Evolutionary conservation across 2,797 vertebrate genomes (phyloP).

Genomic region (Phoxinus dragarum): DNA sequence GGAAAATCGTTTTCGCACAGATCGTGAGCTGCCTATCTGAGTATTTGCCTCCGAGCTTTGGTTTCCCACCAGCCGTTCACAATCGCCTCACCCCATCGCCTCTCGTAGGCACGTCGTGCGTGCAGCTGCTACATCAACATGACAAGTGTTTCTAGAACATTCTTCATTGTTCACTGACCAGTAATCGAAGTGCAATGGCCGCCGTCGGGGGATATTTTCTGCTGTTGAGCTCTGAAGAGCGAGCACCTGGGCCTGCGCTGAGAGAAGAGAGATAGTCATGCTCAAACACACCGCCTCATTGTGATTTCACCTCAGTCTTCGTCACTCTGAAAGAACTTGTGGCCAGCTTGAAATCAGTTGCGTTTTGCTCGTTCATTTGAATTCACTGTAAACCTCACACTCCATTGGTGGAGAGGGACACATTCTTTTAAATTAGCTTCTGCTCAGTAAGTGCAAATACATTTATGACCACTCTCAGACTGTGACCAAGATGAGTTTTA

Average conservation of each 20-base stretch:
- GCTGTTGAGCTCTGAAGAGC: conserved; percentile 53
- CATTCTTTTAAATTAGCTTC: conserved; percentile 47
- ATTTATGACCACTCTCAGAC: conserved; percentile 35
- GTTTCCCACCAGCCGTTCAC: conserved; percentile 29
- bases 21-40: conserved; percentile 28
- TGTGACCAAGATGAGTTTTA: conserved; percentile 37
- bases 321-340: conserved; percentile 24
- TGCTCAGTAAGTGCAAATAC: conserved; percentile 27
- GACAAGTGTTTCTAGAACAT: conserved; percentile 77
- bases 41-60: conserved; percentile 33
- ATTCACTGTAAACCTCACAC: conserved; percentile 30
- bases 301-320: conserved; percentile 42
- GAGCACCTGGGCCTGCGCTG: conserved; percentile 32
- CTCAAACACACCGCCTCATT: conserved; percentile 11
- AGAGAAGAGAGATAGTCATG: conserved; percentile 2
- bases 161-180: conserved; percentile 80
- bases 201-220: conserved; percentile 76
- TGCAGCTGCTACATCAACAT: conserved; percentile 77
- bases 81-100: conserved; percentile 34
- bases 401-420: conserved; percentile 19
- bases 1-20: conserved; percentile 33
- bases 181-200: conserved; percentile 75
- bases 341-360: conserved; percentile 33
- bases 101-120: conserved; percentile 31
- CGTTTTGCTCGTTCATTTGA: conserved; percentile 44